Conservation (phyloP, 2,888 invertebrate species). For the Orchesellides sinensis region DNA sequence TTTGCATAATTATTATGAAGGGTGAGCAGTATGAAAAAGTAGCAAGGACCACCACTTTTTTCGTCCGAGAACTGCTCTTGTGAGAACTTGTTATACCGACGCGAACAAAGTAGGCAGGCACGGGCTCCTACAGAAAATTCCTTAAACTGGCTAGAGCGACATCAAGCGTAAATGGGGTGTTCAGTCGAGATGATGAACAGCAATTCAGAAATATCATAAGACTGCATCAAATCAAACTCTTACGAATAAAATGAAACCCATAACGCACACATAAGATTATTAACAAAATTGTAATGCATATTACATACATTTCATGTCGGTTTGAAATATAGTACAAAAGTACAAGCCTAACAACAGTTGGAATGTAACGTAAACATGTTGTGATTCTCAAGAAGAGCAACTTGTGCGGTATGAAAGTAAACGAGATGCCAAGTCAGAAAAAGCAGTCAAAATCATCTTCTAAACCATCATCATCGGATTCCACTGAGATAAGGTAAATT, state of each 20-base stretch:
- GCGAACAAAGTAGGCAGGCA: constrained; percentile 17
- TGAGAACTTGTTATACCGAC: neutral
- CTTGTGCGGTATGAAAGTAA: constrained; percentile 60
- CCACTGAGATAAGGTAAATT: constrained; percentile 63
- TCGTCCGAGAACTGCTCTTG: constrained; percentile 36
- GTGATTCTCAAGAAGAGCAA: constrained; percentile 48
- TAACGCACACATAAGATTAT: no score
- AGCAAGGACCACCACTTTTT: constrained; percentile 52
- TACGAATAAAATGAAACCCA: constrained; percentile 41
- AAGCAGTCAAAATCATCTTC: constrained; percentile 58
- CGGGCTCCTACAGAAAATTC: constrained; percentile 50
- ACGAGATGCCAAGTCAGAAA: constrained; percentile 57
- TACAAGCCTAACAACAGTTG: no score
- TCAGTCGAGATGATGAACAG: constrained; percentile 25
- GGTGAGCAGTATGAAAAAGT: constrained; percentile 49
- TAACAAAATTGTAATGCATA: no score
- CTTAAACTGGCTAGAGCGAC: constrained; percentile 44
- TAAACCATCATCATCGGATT: constrained; percentile 58
- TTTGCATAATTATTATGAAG: constrained; percentile 61
- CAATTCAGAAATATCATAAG: constrained; percentile 35
- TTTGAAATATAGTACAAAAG: no score
- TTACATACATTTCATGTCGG: no score
- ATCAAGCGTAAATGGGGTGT: constrained; percentile 48
- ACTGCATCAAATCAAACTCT: constrained; percentile 27
- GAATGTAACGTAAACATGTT: no score